Evolutionary conservation across 1,140 invertebrate species (phyloP).

Genomic region (Drosophila saltans): DNA sequence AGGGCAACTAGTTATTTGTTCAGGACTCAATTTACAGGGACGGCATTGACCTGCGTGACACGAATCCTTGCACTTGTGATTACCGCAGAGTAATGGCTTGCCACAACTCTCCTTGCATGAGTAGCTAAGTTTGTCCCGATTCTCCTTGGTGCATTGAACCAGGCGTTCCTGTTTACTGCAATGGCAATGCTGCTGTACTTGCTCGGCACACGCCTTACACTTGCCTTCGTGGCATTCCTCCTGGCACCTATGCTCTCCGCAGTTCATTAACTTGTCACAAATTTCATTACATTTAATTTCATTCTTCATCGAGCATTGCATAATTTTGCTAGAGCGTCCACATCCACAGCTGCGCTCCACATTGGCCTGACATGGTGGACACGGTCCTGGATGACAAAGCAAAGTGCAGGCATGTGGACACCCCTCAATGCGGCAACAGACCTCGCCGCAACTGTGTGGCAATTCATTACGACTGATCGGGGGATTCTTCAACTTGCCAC

Average conservation of each 20-base stretch:
- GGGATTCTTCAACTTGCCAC: slow-evolving; percentile 90
- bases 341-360: slow-evolving; percentile 89
- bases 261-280: slow-evolving; percentile 89
- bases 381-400: slow-evolving; percentile 95
- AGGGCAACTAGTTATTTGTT: slow-evolving; percentile 89
- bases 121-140: slow-evolving; percentile 83
- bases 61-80: slow-evolving; percentile 89
- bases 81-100: slow-evolving; percentile 88
- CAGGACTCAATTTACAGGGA: slow-evolving; percentile 87
- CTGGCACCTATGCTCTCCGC: slow-evolving; percentile 89
- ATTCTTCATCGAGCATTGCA: slow-evolving; percentile 88
- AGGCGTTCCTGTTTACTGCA: slow-evolving; percentile 83
- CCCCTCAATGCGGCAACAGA: slow-evolving; percentile 88
- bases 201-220: slow-evolving; percentile 88
- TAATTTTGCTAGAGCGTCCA: slow-evolving; percentile 87
- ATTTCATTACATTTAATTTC: slow-evolving; percentile 88
- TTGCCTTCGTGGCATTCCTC: slow-evolving; percentile 90
- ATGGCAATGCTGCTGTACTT: slow-evolving; percentile 85
- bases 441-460: slow-evolving; percentile 95
- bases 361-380: slow-evolving; percentile 90
- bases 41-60: slow-evolving; percentile 89
- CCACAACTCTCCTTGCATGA: slow-evolving; percentile 89
- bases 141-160: slow-evolving; percentile 84
- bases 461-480: slow-evolving; percentile 89
- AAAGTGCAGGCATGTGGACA: slow-evolving; percentile 94